Conservation (phyloP, 2,888 invertebrate genomes). For the Conchocele bisecta region DNA sequence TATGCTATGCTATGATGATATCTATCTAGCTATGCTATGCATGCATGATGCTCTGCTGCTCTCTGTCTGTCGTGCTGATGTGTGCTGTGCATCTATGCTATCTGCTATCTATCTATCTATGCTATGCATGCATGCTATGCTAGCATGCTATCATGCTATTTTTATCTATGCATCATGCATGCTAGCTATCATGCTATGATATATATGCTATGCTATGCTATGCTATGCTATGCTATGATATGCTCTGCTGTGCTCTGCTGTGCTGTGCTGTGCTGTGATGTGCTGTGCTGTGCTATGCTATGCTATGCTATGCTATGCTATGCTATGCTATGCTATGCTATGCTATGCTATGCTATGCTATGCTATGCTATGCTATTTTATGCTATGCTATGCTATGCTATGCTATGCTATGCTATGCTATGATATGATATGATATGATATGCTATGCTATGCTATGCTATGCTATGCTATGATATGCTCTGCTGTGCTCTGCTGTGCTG, state of each 20-base stretch:
- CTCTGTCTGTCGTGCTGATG: too few species aligned
- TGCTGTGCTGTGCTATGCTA: background rate
- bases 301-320: background rate
- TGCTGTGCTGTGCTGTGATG: too few species aligned
- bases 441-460: background rate
- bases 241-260: too few species aligned
- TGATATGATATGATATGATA: background rate
- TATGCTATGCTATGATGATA: conserved; percentile 34
- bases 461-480: background rate
- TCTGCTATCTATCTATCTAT: too few species aligned
- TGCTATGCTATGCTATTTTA: background rate
- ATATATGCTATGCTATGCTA: too few species aligned
- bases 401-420: background rate
- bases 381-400: background rate
- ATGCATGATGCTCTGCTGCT: conserved; percentile 10
- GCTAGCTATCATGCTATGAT: conserved; percentile 30
- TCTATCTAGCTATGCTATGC: conserved; percentile 19
- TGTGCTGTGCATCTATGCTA: too few species aligned
- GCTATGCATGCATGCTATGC: conserved; percentile 28
- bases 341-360: background rate
- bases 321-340: background rate
- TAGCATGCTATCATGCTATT: too few species aligned
- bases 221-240: too few species aligned
- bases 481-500: background rate
- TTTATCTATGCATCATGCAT: too few species aligned